A percentile compares a stretch with the other conserved stretches of the same genome.
Conservation (phyloP, 2,113 vertebrate genomes). For the Phrynocephalus versicolor region DNA sequence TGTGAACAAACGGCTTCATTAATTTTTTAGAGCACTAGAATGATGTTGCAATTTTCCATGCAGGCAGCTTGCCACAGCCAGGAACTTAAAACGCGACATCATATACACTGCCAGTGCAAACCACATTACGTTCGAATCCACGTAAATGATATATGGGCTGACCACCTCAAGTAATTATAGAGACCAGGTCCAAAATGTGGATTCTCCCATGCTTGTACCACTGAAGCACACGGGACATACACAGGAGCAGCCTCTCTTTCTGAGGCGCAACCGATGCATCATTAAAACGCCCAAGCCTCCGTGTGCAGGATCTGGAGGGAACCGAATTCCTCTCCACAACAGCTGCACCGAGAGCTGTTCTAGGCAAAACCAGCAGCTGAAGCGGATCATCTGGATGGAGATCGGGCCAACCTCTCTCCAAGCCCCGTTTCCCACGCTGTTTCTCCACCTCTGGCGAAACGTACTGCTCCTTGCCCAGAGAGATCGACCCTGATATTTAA, state of each 20-base stretch:
- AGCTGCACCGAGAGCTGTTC: background rate
- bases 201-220: background rate
- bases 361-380: background rate
- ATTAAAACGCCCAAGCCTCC: background rate
- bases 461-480: background rate
- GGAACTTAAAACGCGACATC: background rate
- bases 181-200: background rate
- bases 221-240: background rate
- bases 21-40: constrained; percentile 56
- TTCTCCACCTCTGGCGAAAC: too few species aligned
- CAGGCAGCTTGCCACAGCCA: background rate
- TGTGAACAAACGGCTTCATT: constrained; percentile 51
- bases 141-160: background rate
- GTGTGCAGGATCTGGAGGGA: background rate
- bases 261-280: background rate
- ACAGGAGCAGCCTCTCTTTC: background rate
- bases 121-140: background rate
- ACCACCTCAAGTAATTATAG: background rate
- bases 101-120: background rate
- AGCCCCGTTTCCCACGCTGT: too few species aligned
- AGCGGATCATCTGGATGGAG: background rate
- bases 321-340: background rate
- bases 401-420: too few species aligned
- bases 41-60: constrained; percentile 71
- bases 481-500: background rate